A percentile compares a stretch with the other conserved stretches of the same genome.
phyloP scores from a whole-genome alignment of 2,797 vertebrate species.

The Onychomys torridus region DNA sequence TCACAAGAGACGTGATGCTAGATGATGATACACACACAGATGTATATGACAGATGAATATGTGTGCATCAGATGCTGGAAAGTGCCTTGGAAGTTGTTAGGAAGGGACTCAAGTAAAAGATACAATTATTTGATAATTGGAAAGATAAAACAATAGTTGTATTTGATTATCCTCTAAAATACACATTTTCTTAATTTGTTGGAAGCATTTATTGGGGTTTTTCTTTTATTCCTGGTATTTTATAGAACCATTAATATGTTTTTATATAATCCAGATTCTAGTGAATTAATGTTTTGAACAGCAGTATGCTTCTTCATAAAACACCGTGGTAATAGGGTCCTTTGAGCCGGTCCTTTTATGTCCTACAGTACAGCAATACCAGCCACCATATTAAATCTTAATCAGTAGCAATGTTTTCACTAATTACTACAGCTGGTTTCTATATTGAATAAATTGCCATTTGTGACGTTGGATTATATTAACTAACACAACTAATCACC shows the following conservation, averaged over 20 bases:
- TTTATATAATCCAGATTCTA: constrained; percentile 66
- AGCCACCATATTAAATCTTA: constrained; percentile 86
- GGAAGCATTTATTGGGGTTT: neutral
- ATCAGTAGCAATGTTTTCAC: constrained; percentile 86
- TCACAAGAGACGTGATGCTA: neutral
- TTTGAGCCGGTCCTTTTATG: constrained; percentile 77
- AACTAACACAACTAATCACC: constrained; percentile 87
- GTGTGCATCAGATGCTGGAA: neutral
- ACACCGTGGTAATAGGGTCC: constrained; percentile 68
- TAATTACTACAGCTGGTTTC: constrained; percentile 86
- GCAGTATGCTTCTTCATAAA: constrained; percentile 63
- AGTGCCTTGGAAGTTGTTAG: neutral
- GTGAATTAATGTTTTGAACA: constrained; percentile 72
- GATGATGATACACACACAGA: no score
- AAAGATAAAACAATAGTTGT: constrained; percentile 3
- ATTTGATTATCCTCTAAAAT: neutral
- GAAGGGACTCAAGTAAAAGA: neutral
- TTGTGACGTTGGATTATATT: constrained; percentile 87
- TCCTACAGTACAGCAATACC: constrained; percentile 74
- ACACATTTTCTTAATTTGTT: constrained; percentile 42
- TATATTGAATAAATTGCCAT: constrained; percentile 85
- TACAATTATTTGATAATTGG: constrained; percentile 3
- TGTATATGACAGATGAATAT: neutral
- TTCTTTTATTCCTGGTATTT: constrained; percentile 33
- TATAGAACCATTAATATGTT: neutral